A percentile compares a stretch with the other conserved stretches of the same genome.
phyloP scores from a whole-genome alignment of 2,113 vertebrate genomes.

The Mastomys coucha region DNA sequence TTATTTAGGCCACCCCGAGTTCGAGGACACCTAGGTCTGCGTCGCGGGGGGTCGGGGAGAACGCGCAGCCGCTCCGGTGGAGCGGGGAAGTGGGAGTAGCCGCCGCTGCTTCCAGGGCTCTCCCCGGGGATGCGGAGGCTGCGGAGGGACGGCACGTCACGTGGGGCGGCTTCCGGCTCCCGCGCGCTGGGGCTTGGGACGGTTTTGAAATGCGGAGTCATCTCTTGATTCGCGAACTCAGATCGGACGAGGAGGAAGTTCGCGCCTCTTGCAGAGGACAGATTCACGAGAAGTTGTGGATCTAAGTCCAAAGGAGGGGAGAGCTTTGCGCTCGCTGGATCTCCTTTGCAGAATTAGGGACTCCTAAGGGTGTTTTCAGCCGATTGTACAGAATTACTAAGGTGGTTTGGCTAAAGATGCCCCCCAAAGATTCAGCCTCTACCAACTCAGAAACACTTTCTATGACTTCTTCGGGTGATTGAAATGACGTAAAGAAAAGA shows the following conservation, averaged over 20 bases:
- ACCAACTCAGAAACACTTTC: neutral
- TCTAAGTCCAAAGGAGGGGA: fast-evolving
- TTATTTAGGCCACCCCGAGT: neutral
- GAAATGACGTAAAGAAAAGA: neutral
- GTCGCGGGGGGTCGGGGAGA: neutral
- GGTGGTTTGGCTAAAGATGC: neutral
- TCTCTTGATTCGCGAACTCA: neutral
- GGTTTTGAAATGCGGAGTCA: slow-evolving; percentile 68
- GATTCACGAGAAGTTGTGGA: neutral
- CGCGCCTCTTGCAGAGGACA: fast-evolving
- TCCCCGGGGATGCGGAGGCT: neutral
- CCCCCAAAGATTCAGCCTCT: neutral
- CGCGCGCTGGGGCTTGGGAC: neutral
- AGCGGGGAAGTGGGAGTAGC: neutral
- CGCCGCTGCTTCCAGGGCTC: neutral
- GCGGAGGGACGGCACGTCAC: slow-evolving; percentile 40
- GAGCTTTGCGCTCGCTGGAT: neutral
- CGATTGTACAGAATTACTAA: neutral
- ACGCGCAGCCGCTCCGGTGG: neutral
- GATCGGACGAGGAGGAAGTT: fast-evolving
- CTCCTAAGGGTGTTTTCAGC: neutral
- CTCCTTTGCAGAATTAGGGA: no score
- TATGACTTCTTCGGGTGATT: neutral
- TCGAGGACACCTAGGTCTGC: neutral
- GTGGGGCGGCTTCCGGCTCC: slow-evolving; percentile 19